Evolutionary conservation across 2,888 invertebrate species (phyloP).

Genomic region (Noctua pronuba): DNA sequence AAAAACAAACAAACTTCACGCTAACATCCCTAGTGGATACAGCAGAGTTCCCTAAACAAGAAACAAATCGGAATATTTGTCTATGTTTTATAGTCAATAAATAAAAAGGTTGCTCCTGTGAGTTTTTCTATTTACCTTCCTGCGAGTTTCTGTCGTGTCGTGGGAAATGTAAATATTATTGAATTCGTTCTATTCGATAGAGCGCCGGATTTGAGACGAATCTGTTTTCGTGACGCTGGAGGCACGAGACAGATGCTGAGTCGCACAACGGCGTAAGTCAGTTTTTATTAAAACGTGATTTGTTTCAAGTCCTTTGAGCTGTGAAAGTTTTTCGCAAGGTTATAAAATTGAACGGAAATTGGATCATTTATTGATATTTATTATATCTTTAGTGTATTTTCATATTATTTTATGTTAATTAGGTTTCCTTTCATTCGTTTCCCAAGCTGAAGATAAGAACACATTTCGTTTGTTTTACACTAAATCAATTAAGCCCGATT

Average conservation of each 20-base stretch:
- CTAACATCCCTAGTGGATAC: constrained; percentile 12
- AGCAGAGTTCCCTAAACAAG: constrained; percentile 35
- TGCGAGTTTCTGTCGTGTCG: constrained; percentile 42
- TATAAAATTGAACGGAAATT: not conserved
- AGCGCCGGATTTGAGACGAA: constrained; percentile 59
- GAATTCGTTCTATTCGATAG: constrained; percentile 66
- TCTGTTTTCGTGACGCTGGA: constrained; percentile 49
- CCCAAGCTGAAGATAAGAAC: not conserved
- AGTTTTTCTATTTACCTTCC: constrained; percentile 60
- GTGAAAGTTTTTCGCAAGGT: not conserved
- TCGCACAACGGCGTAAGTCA: constrained; percentile 21
- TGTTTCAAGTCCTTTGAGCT: not conserved
- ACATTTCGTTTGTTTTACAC: not conserved
- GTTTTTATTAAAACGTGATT: constrained; percentile 42
- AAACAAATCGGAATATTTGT: constrained; percentile 50
- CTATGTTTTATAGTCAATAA: constrained; percentile 54
- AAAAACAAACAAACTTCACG: constrained; percentile 12
- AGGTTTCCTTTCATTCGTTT: not conserved
- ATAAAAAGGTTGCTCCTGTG: constrained; percentile 41
- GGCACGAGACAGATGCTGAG: constrained; percentile 40
- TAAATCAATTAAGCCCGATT: not conserved
- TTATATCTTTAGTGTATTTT: not conserved
- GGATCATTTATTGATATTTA: not conserved
- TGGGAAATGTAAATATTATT: constrained; percentile 73
- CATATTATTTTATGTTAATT: not conserved